phyloP scores from a whole-genome alignment of 2,113 vertebrate species.

The Natator depressus region DNA sequence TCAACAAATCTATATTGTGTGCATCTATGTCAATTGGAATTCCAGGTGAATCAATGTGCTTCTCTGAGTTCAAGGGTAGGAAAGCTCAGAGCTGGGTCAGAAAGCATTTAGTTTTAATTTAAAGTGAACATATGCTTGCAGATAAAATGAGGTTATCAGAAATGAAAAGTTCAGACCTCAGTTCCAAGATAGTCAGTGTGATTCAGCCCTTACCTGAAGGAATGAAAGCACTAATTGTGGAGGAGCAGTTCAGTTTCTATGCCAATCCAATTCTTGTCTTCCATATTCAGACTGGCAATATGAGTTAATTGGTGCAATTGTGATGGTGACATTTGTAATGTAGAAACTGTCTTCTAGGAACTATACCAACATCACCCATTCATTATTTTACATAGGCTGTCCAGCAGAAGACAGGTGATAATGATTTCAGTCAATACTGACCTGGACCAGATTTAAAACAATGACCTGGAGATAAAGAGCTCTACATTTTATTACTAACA shows the following conservation, averaged over 20 bases:
- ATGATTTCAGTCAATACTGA: background rate
- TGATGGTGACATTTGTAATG: fast-evolving
- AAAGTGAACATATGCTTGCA: fast-evolving
- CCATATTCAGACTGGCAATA: fast-evolving
- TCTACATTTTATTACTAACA: fast-evolving
- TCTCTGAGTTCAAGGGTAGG: background rate
- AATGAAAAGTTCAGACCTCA: background rate
- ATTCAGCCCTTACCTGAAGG: background rate
- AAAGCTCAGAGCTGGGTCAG: fast-evolving
- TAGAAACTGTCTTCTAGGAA: fast-evolving
- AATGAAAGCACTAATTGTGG: fast-evolving
- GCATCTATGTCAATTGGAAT: background rate
- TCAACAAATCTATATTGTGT: background rate
- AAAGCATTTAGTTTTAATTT: fast-evolving
- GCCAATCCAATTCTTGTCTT: fast-evolving
- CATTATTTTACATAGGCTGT: fast-evolving
- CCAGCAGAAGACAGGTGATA: background rate
- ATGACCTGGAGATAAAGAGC: background rate
- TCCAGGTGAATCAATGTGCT: background rate
- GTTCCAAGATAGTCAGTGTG: fast-evolving
- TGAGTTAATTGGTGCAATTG: background rate
- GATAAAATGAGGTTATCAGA: background rate
- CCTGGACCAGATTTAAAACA: fast-evolving
- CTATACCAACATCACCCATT: fast-evolving
- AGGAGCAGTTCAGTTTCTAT: fast-evolving